Base-by-base conservation (phyloP, 2,888 invertebrate species). In the Macrosiphum euphorbiae region DNA sequence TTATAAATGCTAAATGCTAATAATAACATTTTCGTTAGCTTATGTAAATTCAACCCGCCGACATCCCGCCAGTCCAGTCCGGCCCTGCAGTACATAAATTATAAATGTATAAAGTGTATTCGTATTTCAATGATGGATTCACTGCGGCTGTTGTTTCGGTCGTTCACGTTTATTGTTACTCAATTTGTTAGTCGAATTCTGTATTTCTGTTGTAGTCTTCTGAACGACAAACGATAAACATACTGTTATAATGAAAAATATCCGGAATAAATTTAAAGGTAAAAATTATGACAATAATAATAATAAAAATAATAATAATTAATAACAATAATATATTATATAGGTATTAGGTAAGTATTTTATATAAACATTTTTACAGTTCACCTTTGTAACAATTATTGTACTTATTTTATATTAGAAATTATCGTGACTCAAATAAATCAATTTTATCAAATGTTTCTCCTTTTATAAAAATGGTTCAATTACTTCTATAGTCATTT, bases 211-310 rank as follows among this genome's bases (percentile, higher is more conserved):
- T 67, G 67, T 78, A 78, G 78, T 78, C n/a, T 78, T 78, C 52
- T 52, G 78, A 78, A 78, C 35, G 8, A 35, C 78, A n/a, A 78
- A 20, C 78, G 52, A 35, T 10, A 26, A 50, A 20, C 55, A 3
- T 3, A 35, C 89, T 20, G 50, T 50, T 20, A 35, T 1, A 35
- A 93, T 93, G 93, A 93, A 61, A 87, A 50, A 52, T 61, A 20
- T 85, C 8, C 58, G 85, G n/a, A 89, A 24, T 47, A 93, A 90
- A 93, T 61, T 90, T 26, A 90, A 28, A 90, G 85, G 93, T 93
- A 93, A 58, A 13, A 91, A 44, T 5, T 20, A 55, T 61, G 0
- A 16, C 7, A 55, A 58, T n/a, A 3, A 44, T 28, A 58, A 58
- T 58, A 61, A 28, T 16, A 86, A 52, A 11, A 50, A 50, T 52